Conservation (phyloP, 2,113 vertebrate genomes). For the Corythoichthys intestinalis region DNA sequence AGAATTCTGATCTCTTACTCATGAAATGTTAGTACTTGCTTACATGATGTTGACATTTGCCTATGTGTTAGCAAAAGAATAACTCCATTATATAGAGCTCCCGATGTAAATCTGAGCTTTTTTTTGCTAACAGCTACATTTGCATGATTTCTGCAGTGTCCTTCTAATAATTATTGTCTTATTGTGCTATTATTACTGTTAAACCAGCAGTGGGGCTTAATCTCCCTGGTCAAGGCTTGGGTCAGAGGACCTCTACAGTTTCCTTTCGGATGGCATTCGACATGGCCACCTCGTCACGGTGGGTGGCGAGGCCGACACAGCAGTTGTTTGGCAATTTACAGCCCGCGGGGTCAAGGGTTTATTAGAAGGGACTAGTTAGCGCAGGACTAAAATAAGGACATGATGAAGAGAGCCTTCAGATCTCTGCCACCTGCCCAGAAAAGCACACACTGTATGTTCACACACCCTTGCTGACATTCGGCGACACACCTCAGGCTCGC, state of each 20-base stretch:
- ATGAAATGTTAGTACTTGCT: too few species aligned
- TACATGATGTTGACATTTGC: too few species aligned
- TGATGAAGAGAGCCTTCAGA: conserved; percentile 37
- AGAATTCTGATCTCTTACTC: background rate
- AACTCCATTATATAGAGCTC: too few species aligned
- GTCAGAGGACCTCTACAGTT: conserved; percentile 59
- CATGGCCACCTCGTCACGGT: conserved; percentile 67
- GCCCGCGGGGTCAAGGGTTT: conserved; percentile 68
- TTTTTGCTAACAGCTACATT: too few species aligned
- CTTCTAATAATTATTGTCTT: too few species aligned
- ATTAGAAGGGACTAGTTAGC: conserved; percentile 70
- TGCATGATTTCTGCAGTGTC: too few species aligned
- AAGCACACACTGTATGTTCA: conserved; percentile 10
- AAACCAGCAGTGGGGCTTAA: too few species aligned
- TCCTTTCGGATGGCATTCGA: conserved; percentile 67
- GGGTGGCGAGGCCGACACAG: conserved; percentile 68
- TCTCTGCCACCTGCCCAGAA: conserved; percentile 43
- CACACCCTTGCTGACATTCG: background rate
- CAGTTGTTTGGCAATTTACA: conserved; percentile 75
- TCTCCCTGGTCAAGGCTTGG: too few species aligned
- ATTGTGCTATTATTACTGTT: too few species aligned
- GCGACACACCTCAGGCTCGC: background rate
- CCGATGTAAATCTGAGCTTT: too few species aligned
- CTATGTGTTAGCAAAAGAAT: too few species aligned
- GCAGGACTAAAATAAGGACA: conserved; percentile 67